Base-by-base conservation (phyloP, 2,113 vertebrate species). In the Eulemur rufifrons region DNA sequence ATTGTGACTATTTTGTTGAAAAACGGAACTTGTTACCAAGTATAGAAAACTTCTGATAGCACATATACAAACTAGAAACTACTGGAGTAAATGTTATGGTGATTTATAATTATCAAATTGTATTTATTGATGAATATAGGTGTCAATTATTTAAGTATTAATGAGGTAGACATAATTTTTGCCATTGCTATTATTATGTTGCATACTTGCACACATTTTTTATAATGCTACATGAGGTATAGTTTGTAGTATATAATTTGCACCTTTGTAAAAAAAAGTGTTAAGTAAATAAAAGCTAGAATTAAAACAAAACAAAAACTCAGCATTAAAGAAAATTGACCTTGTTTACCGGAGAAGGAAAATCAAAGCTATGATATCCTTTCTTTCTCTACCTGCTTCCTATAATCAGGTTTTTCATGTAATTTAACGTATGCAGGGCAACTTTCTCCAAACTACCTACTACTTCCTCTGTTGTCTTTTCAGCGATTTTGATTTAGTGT, bases 401-500 rank as follows among this genome's bases (percentile, higher is more conserved):
- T 85, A 4, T 34, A 63, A 37, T 73, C 77, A 86, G 37, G 37
- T 94, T 97, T 97, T 97, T 97, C 92, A 6, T 52, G 87, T 97
- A 97, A 97, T 97, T 95, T 97, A 98, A 96, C 81, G 64, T 89
- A 94, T 27, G 10, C 91, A 92, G 87, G 96, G 78, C 47, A 89
- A 95, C 97, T 95, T 96, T 93, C 98, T 97, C 97, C 92, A 90
- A 98, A 98, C 81, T 45, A 56, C 85, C 85, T 91, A 47, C 86
- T 59, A 66, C 84, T 97, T 98, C 92, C 89, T 94, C 18, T 94
- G 97, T 10, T 97, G 95, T 94, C 96, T 97, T 97, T 96, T 97
- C 95, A 97, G 97, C 95, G 96, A 90, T 94, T 98, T 98, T 95
- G 97, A n/a, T 89, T 96, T 84, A 34, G 45, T 78, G 97, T 97